These are phyloP conservation scores for Atherinosoma microstoma DNA, from an alignment of 2,797 vertebrate genomes.

Conservation along the genomic window DNA sequence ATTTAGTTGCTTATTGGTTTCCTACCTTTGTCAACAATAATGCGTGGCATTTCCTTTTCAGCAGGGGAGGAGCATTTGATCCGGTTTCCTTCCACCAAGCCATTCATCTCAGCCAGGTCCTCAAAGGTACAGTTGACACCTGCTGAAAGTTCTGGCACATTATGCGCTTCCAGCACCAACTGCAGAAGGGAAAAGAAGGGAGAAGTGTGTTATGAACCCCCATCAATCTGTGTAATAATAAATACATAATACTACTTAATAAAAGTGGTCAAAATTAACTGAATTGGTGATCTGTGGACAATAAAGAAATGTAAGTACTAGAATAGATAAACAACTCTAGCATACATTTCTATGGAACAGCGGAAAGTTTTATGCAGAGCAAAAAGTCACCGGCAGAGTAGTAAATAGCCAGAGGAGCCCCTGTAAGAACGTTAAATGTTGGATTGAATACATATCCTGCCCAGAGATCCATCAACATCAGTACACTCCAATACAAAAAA, in stretches of 20 bases:
- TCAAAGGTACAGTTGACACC: slow-evolving; percentile 98
- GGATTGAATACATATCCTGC: slow-evolving; percentile 28
- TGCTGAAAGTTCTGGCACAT: slow-evolving; percentile 94
- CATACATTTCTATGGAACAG: slow-evolving; percentile 25
- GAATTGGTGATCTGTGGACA: background rate
- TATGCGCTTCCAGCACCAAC: slow-evolving; percentile 96
- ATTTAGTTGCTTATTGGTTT: background rate
- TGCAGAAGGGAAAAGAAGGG: slow-evolving; percentile 53
- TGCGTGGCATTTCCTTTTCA: slow-evolving; percentile 94
- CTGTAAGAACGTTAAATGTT: slow-evolving; percentile 3
- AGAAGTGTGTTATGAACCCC: background rate
- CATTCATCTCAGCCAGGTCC: slow-evolving; percentile 96
- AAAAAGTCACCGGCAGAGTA: slow-evolving; percentile 40
- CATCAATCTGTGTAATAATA: background rate
- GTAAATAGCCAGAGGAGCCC: slow-evolving; percentile 42
- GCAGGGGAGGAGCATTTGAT: slow-evolving; percentile 94
- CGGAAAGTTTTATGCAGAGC: slow-evolving; percentile 33
- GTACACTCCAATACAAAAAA: slow-evolving; percentile 25
- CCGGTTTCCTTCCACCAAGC: slow-evolving; percentile 93
- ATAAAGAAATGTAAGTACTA: too few relatives aligned
- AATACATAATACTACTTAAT: background rate
- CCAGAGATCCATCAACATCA: slow-evolving; percentile 34
- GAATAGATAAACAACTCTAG: background rate
- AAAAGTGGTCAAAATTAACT: background rate
- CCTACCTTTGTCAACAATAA: slow-evolving; percentile 93